A percentile compares a stretch with the other conserved stretches of the same genome.
phyloP scores from a whole-genome alignment of 2,113 vertebrate genomes.

The Cichladusa arquata region DNA sequence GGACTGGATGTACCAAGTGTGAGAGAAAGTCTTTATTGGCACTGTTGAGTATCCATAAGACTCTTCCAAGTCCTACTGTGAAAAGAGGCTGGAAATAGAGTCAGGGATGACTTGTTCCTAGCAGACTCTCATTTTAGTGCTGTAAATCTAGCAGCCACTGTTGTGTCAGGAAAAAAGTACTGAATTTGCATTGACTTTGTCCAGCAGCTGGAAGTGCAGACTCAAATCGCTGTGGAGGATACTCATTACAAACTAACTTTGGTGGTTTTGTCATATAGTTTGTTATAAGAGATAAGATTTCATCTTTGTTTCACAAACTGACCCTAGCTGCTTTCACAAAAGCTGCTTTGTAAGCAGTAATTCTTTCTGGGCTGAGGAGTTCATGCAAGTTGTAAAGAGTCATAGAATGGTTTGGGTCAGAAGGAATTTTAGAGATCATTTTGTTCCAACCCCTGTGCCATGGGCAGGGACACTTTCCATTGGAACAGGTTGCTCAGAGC shows the following conservation, averaged over 20 bases:
- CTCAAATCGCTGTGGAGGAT: not conserved
- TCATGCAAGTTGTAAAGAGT: not conserved
- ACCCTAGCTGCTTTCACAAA: not conserved
- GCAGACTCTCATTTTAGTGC: not conserved
- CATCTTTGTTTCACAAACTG: not conserved
- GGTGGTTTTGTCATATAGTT: not conserved
- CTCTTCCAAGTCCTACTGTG: not conserved
- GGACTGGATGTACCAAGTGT: not conserved
- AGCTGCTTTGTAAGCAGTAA: not conserved
- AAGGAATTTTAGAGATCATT: too few relatives aligned
- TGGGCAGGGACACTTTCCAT: fast-evolving
- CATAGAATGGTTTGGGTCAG: not conserved
- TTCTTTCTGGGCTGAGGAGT: not conserved
- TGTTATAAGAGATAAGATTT: not conserved
- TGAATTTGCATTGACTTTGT: not conserved
- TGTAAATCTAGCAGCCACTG: not conserved
- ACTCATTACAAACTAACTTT: not conserved
- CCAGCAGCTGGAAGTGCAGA: not conserved
- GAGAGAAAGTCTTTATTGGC: not conserved
- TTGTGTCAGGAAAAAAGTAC: not conserved
- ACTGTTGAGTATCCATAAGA: not conserved
- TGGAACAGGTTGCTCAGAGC: fast-evolving
- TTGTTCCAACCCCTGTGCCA: fast-evolving
- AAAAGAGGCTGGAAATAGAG: not conserved
- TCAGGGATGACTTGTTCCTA: not conserved